Base-by-base conservation (phyloP, 2,888 invertebrate genomes). In the Muscina levida region DNA sequence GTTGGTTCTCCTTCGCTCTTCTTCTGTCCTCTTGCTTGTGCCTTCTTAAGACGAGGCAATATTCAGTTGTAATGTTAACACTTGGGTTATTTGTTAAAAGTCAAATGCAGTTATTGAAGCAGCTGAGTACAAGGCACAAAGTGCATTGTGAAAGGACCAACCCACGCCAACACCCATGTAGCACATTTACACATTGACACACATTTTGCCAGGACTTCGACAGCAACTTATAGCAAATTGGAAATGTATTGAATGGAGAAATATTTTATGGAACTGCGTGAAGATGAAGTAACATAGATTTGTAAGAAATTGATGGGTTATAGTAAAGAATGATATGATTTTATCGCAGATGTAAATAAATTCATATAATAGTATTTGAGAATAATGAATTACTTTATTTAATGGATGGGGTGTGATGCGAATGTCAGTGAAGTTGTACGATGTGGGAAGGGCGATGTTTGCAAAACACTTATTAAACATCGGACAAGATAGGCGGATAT, bases 31-130 rank as follows among this genome's bases (percentile, higher is more conserved):
- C 17, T 39, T n/a, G 37, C 10, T 4, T 53, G 5, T 22, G 10
- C 22, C n/a, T 15, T 8, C 56, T 68, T 72, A 71, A 59, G 66
- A 5, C 31, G 31, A 31, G 3, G 8, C n/a, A 31, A 8, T 31
- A 31, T 5, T 3, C 70, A 74, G 71, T 72, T 80, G 71, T 77
- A 67, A 77, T 77, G 73, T 80, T 80, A 71, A 73, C 77, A 74
- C 71, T 73, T 56, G 46, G 39, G n/a, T n/a, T 62, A 74, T 77
- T 74, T 77, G 74, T 74, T 59, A 66, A 44, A 67, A 59, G 62
- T 77, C 73, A 73, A 67, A 59, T 46, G 53, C 74, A 81, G 73
- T 67, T 67, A 71, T 67, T 42, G 77, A 73, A 71, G 39, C 39
- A 59, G 31, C 4, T 48, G 10, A 48, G 22, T n/a, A 46, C 17